phyloP scores from a whole-genome alignment of 1,140 invertebrate genomes.

The Antheraea mylitta region DNA sequence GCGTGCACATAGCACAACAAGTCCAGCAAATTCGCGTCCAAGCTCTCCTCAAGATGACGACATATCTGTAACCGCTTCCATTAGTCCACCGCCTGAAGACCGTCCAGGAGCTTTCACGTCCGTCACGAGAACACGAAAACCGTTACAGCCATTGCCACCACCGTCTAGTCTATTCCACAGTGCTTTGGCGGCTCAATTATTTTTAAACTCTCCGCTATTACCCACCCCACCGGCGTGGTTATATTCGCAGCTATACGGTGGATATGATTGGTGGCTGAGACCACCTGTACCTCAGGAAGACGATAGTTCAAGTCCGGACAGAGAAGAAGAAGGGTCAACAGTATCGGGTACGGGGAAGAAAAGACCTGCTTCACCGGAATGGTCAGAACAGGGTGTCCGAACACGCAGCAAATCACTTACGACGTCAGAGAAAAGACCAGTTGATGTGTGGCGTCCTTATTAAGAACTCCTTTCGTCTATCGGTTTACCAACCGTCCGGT shows the following conservation, averaged over 20 bases:
- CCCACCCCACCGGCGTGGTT: slow-evolving; percentile 87
- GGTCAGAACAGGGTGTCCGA: slow-evolving; percentile 61
- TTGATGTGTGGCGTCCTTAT: slow-evolving; percentile 82
- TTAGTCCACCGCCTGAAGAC: slow-evolving; percentile 71
- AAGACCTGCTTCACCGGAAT: slow-evolving; percentile 65
- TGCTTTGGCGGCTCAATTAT: slow-evolving; percentile 84
- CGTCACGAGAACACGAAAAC: slow-evolving; percentile 69
- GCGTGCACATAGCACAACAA: slow-evolving; percentile 83
- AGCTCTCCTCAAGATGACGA: slow-evolving; percentile 81
- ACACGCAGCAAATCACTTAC: slow-evolving; percentile 71
- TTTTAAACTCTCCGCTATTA: slow-evolving; percentile 84
- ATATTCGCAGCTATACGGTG: slow-evolving; percentile 84
- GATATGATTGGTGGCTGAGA: slow-evolving; percentile 82
- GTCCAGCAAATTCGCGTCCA: slow-evolving; percentile 78
- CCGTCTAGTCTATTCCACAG: slow-evolving; percentile 81
- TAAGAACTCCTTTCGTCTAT: slow-evolving; percentile 37
- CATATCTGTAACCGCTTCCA: slow-evolving; percentile 84
- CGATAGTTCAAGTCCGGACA: slow-evolving; percentile 63
- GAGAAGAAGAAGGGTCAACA: slow-evolving; percentile 63
- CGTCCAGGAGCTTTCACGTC: slow-evolving; percentile 77
- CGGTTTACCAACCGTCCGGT: slow-evolving; percentile 45
- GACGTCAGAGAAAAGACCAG: slow-evolving; percentile 65
- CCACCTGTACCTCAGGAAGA: slow-evolving; percentile 73
- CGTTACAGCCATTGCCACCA: slow-evolving; percentile 65
- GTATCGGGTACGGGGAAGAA: slow-evolving; percentile 71